Evolutionary conservation across 2,797 vertebrate species (phyloP).

Genomic region (Clarias platycephalus): DNA sequence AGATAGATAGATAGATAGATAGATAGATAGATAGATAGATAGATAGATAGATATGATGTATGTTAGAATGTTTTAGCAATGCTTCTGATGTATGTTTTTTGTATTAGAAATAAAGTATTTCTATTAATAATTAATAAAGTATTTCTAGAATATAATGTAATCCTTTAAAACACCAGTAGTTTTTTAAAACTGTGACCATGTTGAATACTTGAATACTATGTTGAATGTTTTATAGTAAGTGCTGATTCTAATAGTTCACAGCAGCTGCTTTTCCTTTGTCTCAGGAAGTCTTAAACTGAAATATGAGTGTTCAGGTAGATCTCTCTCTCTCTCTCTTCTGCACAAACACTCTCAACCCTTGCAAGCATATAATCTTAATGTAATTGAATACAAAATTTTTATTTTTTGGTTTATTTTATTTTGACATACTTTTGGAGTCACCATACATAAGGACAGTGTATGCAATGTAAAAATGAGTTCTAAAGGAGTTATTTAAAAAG

Average conservation of each 20-base stretch:
- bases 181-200: background rate
- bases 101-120: background rate
- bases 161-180: background rate
- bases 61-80: background rate
- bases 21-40: too few relatives aligned
- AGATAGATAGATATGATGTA: too few relatives aligned
- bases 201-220: background rate
- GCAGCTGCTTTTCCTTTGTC: slow-evolving; percentile 10
- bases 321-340: background rate
- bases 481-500: too few relatives aligned
- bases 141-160: background rate
- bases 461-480: too few relatives aligned
- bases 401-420: too few relatives aligned
- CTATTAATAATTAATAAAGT: background rate
- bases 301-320: background rate
- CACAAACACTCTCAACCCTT: too few relatives aligned
- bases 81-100: background rate
- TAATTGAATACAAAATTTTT: background rate
- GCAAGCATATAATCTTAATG: background rate
- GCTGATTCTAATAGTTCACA: background rate
- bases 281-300: slow-evolving; percentile 23
- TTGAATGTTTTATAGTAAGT: background rate
- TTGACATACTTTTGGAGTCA: too few relatives aligned
- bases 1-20: too few relatives aligned
- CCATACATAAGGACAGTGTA: too few relatives aligned